Evolutionary conservation across 2,888 invertebrate species (phyloP), one percentile per base, ranked within the genome.

Genomic region (Therioaphis trifolii): DNA sequence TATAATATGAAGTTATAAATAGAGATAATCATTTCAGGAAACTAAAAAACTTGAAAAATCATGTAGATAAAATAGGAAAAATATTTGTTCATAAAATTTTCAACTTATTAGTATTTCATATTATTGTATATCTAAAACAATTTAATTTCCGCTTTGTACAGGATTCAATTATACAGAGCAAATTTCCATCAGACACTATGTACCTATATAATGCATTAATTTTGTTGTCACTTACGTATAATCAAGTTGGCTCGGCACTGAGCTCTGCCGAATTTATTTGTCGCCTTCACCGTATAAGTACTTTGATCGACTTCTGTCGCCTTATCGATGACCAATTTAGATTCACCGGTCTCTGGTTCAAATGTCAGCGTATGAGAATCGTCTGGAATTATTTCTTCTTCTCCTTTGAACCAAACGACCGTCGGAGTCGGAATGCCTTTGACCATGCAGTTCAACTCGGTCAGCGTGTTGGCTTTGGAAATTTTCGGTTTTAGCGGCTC

Each of bases 181-280:
- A n/a, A n/a, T n/a, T n/a, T n/a, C n/a, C n/a, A n/a, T n/a, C n/a
- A n/a, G n/a, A n/a, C n/a, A n/a, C n/a, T n/a, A n/a, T n/a, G n/a
- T n/a, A n/a, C n/a, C n/a, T n/a, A n/a, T n/a, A n/a, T n/a, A n/a
- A n/a, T n/a, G n/a, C n/a, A n/a, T n/a, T n/a, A n/a, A n/a, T n/a
- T n/a, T n/a, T n/a, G n/a, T n/a, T n/a, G n/a, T 61, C 71, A 87
- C 87, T 87, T 90, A 87, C 90, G 91, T 75, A 93, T 91, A 58
- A 93, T 89, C 55, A 95, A 90, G 88, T 94, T 94, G 11, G 94
- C 93, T 87, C 93, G 91, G 87, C 93, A 94, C 87, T 93, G 91
- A 3, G 94, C 94, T 85, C 91, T 90, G 4, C 95, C 95, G 87
- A 92, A 93, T 87, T 91, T 91, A 88, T 95, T 95, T 84, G 91